phyloP scores from a whole-genome alignment of 2,113 vertebrate genomes.

The Alligator sinensis region DNA sequence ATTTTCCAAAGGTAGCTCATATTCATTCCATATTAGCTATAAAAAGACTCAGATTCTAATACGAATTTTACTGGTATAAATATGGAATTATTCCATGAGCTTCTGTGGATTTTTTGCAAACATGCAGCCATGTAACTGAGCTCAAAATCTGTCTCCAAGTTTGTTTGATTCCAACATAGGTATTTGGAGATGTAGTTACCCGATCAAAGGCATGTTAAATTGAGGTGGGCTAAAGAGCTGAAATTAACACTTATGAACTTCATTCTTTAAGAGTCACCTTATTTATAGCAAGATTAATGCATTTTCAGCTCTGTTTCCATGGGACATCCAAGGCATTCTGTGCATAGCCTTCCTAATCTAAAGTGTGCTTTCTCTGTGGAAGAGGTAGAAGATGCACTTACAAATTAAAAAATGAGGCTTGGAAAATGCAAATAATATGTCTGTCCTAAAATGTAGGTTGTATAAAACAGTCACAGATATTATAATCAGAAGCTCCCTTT shows the following conservation, averaged over 20 bases:
- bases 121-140: neutral
- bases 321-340: neutral
- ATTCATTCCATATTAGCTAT: neutral
- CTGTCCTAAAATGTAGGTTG: no score
- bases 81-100: neutral
- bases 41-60: neutral
- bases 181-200: slow-evolving; percentile 12
- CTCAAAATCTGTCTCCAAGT: neutral
- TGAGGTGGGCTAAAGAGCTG: neutral
- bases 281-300: slow-evolving; percentile 52
- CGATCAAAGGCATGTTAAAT: neutral
- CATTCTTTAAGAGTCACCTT: slow-evolving; percentile 53
- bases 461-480: no score
- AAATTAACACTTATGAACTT: slow-evolving; percentile 57
- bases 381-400: slow-evolving; percentile 40
- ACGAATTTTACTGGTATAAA: neutral
- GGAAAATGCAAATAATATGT: slow-evolving; percentile 40
- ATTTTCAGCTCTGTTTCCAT: slow-evolving; percentile 50
- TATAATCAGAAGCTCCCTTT: no score
- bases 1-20: neutral
- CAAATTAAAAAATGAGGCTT: neutral
- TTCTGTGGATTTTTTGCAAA: neutral
- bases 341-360: neutral
- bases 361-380: slow-evolving; percentile 19
- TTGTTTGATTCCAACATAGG: neutral